Evolutionary conservation across 2,888 invertebrate species (phyloP).

Genomic region (Priocnemis perturbator): DNA sequence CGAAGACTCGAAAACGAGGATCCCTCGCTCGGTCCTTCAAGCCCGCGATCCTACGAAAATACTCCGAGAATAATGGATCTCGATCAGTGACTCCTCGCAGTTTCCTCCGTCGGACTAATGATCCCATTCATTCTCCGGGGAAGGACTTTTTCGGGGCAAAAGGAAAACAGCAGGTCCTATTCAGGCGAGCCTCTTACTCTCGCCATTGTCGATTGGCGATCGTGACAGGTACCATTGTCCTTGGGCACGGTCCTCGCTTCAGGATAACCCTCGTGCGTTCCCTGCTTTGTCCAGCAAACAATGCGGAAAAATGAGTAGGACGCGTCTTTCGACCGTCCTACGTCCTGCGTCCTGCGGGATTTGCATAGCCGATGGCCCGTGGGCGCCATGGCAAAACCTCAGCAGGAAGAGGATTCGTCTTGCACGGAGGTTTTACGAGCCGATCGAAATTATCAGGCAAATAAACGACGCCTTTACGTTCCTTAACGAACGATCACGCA

Average conservation of each 20-base stretch:
- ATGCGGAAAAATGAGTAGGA: slow-evolving; percentile 59
- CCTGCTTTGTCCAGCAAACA: slow-evolving; percentile 58
- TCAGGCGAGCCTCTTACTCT: slow-evolving; percentile 39
- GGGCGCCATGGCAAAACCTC: slow-evolving; percentile 43
- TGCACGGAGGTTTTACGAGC: too few relatives aligned
- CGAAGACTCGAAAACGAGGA: slow-evolving; percentile 6
- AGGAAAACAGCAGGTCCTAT: slow-evolving; percentile 64
- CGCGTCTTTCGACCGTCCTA: slow-evolving; percentile 28
- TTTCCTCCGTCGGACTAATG: slow-evolving; percentile 60
- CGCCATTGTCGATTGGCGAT: slow-evolving; percentile 49
- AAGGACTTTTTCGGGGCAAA: slow-evolving; percentile 55
- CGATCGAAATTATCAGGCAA: too few relatives aligned
- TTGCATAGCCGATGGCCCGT: slow-evolving; percentile 59
- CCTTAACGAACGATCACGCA: too few relatives aligned
- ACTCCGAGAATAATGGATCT: slow-evolving; percentile 58
- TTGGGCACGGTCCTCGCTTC: slow-evolving; percentile 49
- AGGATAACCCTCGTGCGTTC: slow-evolving; percentile 42
- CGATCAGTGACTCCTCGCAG: slow-evolving; percentile 58
- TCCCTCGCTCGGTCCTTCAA: slow-evolving; percentile 7
- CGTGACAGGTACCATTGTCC: slow-evolving; percentile 63
- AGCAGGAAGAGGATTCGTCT: neutral
- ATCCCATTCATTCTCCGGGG: slow-evolving; percentile 62
- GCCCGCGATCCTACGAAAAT: slow-evolving; percentile 55
- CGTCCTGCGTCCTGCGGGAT: slow-evolving; percentile 47
- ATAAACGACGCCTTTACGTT: too few relatives aligned